Base-by-base conservation (phyloP, 37 sponge, comb jelly and placozoan genomes). In the Halisarca cf. caerulea region DNA sequence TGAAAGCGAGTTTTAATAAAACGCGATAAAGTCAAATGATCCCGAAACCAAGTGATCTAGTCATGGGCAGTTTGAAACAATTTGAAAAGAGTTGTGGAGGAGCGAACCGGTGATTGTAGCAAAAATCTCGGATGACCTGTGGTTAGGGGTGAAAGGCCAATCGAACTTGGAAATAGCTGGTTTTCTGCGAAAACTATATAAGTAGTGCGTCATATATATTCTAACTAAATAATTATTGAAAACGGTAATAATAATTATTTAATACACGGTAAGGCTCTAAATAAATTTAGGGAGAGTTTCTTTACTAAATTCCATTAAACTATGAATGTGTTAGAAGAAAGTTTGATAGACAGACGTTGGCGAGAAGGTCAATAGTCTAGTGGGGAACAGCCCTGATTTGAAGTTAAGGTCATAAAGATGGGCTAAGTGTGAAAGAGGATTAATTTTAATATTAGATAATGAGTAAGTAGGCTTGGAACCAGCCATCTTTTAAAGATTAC, bases 101-200 rank as follows among this genome's bases (percentile, higher is more conserved):
- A 82, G 55, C 94, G 86, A 80, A 94, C 91, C 83, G 91, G 91
- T 94, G 89, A 88, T 90, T 90, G 94, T 94, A 86, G 94, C 94
- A 94, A 94, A 93, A 94, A 88, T 90, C 89, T 90, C 89, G 86
- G 94, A 94, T 47, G 91, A 94, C 66, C 84, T 94, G 89, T 85
- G 88, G 81, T 81, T 90, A 85, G 94, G 70, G 90, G 94, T 94
- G 80, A 94, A 78, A 94, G 30, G 91, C 94, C 79, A 90, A 94
- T 94, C 91, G 91, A 85, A 90, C 91, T 90, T 90, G 91, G 91
- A 75, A 79, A 90, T 94, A 94, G 91, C 94, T 94, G 94, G 94
- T 94, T 94, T 94, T 94, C 88, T 90, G 83, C 91, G 88, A 94
- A 94, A 94, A 82, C 77, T 94, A 94, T 90, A 83, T 58, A 83